phyloP scores from a whole-genome alignment of 2,888 invertebrate genomes.

The Theretra japonica region DNA sequence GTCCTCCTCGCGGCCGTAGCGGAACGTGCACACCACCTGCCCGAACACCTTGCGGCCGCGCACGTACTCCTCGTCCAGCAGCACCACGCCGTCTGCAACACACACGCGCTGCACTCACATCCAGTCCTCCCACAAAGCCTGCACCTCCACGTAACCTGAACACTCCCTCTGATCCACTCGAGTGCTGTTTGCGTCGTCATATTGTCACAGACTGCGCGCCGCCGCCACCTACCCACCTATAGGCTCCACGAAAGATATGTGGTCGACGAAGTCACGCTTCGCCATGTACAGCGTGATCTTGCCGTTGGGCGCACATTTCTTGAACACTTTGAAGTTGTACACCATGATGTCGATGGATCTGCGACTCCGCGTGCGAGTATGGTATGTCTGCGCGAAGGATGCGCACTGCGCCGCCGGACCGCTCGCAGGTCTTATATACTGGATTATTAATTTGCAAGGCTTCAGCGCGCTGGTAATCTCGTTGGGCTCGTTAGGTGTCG shows the following conservation, averaged over 20 bases:
- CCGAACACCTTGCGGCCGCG: conserved; percentile 94
- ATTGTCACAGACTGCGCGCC: not conserved
- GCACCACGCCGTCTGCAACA: conserved; percentile 92
- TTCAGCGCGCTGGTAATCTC: conserved; percentile 67
- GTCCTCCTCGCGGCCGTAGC: conserved; percentile 96
- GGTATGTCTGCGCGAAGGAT: conserved; percentile 32
- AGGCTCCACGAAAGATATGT: conserved; percentile 93
- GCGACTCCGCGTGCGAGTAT: conserved; percentile 21
- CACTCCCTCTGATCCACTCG: too few species aligned
- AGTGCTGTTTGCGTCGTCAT: too few species aligned
- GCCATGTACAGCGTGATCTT: conserved; percentile 94
- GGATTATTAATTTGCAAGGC: conserved; percentile 68
- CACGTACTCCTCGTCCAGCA: conserved; percentile 94
- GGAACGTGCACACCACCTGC: conserved; percentile 94
- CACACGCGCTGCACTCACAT: not conserved
- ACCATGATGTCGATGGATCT: conserved; percentile 86
- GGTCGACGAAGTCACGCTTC: conserved; percentile 94
- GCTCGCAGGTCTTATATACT: conserved; percentile 58
- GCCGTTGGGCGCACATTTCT: conserved; percentile 95
- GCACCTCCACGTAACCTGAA: not conserved
- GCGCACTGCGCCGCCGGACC: conserved; percentile 27
- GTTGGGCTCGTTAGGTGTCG: conserved; percentile 63
- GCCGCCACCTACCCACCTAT: conserved; percentile 84
- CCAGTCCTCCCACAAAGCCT: not conserved
- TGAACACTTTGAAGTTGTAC: conserved; percentile 95